A percentile compares a stretch with the other conserved stretches of the same genome.
Evolutionary conservation across 2,888 invertebrate species (phyloP).

Genomic region (Rhogogaster chlorosoma): DNA sequence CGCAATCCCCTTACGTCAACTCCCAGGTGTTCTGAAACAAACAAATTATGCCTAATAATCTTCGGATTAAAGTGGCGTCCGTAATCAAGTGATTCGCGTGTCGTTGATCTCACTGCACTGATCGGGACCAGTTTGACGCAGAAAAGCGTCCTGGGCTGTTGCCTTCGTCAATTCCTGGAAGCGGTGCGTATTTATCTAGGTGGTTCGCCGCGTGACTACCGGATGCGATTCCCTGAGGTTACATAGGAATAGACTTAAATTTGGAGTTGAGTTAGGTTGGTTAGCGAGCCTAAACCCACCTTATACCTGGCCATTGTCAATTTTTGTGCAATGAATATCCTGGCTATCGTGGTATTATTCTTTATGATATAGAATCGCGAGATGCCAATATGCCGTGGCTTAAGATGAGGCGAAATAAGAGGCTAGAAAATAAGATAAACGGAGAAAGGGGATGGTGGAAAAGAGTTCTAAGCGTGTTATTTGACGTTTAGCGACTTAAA

Average conservation of each 20-base stretch:
- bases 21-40: slow-evolving; percentile 44
- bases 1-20: slow-evolving; percentile 53
- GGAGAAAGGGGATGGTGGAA: slow-evolving; percentile 55
- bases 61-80: background rate
- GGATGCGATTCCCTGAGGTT: background rate
- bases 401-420: slow-evolving; percentile 51
- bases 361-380: slow-evolving; percentile 61
- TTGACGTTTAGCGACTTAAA: slow-evolving; percentile 76
- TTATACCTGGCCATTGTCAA: slow-evolving; percentile 6
- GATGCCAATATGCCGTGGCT: background rate
- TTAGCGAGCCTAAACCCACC: background rate
- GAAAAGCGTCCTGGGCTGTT: background rate
- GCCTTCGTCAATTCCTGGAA: background rate
- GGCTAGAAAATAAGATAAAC: slow-evolving; percentile 45
- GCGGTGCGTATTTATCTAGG: slow-evolving; percentile 12
- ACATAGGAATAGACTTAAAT: background rate
- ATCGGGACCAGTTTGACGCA: background rate
- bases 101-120: background rate
- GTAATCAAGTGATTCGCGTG: background rate
- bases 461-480: slow-evolving; percentile 66
- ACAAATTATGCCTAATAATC: background rate
- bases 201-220: background rate
- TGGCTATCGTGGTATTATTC: slow-evolving; percentile 71
- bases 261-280: slow-evolving; percentile 10
- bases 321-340: background rate